phyloP scores from a whole-genome alignment of 2,888 invertebrate species.

The Protophormia terraenovae region DNA sequence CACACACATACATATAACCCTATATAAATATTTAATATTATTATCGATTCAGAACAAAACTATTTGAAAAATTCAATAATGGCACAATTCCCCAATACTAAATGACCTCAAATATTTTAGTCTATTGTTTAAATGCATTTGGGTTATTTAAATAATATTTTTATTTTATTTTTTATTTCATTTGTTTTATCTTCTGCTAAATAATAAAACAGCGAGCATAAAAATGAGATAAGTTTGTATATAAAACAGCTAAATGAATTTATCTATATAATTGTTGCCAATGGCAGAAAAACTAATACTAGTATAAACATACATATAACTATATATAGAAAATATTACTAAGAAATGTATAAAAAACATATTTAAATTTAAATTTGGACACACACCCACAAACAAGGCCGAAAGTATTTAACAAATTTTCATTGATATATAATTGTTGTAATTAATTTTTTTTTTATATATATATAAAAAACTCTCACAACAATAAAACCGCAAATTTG shows the following conservation, averaged over 20 bases:
- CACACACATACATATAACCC: not conserved
- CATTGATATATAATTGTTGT: conserved; percentile 57
- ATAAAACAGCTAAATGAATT: conserved; percentile 44
- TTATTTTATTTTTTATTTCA: not conserved
- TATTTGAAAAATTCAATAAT: conserved; percentile 47
- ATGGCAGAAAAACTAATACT: conserved; percentile 7
- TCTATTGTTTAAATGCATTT: conserved; percentile 37
- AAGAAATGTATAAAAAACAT: not conserved
- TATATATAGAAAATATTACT: not conserved
- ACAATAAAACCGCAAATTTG: conserved; percentile 63
- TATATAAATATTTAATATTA: conserved; percentile 27
- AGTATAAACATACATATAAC: not conserved
- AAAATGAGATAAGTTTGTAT: conserved; percentile 44
- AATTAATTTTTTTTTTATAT: conserved; percentile 51
- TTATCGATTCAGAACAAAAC: conserved; percentile 42
- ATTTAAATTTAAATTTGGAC: not conserved
- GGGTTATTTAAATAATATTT: conserved; percentile 29
- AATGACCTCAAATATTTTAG: conserved; percentile 61
- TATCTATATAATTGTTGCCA: conserved; percentile 53
- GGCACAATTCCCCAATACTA: conserved; percentile 28
- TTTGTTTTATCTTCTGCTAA: conserved; percentile 16
- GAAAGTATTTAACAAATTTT: conserved; percentile 47
- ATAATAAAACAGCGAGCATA: conserved; percentile 24
- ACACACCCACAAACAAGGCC: not conserved
- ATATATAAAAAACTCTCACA: not conserved